phyloP scores from a whole-genome alignment of 2,797 vertebrate genomes.

The Periophthalmus magnuspinnatus region DNA sequence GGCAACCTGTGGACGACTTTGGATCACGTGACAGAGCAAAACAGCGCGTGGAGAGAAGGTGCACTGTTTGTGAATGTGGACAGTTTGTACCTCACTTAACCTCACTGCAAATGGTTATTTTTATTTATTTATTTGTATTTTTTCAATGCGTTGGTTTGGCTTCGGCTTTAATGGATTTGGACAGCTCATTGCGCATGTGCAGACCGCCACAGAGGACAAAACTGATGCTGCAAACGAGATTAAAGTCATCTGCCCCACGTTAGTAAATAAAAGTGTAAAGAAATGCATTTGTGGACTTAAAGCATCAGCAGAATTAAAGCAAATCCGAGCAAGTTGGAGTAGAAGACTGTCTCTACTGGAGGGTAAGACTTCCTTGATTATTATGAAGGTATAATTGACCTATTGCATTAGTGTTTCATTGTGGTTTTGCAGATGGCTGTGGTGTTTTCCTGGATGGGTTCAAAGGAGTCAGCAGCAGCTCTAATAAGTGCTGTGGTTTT shows the following conservation, averaged over 20 bases:
- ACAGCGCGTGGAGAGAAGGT: background rate
- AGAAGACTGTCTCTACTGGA: constrained; percentile 50
- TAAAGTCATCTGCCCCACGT: constrained; percentile 53
- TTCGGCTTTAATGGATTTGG: constrained; percentile 86
- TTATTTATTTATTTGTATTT: background rate
- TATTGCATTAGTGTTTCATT: background rate
- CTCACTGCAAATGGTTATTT: too few relatives aligned
- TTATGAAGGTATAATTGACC: background rate
- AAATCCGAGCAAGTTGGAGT: constrained; percentile 74
- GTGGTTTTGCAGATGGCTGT: constrained; percentile 45
- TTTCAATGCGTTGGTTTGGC: constrained; percentile 78
- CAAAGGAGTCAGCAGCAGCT: background rate
- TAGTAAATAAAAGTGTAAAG: constrained; percentile 22
- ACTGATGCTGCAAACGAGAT: constrained; percentile 1
- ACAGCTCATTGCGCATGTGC: constrained; percentile 63
- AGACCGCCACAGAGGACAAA: background rate
- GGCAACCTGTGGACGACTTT: background rate
- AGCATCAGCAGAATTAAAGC: background rate
- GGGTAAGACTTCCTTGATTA: constrained; percentile 31
- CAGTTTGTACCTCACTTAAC: background rate
- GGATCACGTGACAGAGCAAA: constrained; percentile 5
- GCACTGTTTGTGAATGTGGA: background rate
- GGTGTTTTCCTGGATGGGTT: constrained; percentile 74
- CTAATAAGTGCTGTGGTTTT: constrained; percentile 10
- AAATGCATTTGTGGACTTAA: background rate